These are phyloP conservation scores for Furcula furcula DNA, from an alignment of 2,888 invertebrate genomes.

Conservation along the genomic window DNA sequence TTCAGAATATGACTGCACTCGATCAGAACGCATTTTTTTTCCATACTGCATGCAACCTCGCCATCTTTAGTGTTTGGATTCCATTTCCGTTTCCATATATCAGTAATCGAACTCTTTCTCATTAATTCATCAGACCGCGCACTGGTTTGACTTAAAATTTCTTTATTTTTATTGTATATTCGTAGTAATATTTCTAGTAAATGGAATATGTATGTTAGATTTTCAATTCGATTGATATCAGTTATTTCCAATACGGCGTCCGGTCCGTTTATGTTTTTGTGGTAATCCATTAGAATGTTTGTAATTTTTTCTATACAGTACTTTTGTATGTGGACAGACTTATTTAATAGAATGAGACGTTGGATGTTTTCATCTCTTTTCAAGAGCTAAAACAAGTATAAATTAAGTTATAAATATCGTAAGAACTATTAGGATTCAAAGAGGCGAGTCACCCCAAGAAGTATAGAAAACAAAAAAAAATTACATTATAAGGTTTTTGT, in stretches of 20 bases:
- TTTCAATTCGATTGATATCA: slow-evolving; percentile 46
- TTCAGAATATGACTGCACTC: slow-evolving; percentile 55
- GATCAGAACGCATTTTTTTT: slow-evolving; percentile 41
- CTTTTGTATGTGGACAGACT: slow-evolving; percentile 55
- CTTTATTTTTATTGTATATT: slow-evolving; percentile 34
- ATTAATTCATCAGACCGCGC: slow-evolving; percentile 30
- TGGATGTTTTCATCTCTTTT: slow-evolving; percentile 53
- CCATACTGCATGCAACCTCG: slow-evolving; percentile 26
- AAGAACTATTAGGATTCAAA: neutral
- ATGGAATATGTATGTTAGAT: slow-evolving; percentile 55
- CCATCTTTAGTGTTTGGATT: slow-evolving; percentile 39
- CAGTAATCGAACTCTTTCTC: slow-evolving; percentile 52
- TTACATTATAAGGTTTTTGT: too few species aligned
- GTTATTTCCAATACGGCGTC: slow-evolving; percentile 42
- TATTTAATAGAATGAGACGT: slow-evolving; percentile 52
- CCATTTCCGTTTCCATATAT: slow-evolving; percentile 69
- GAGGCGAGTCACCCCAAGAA: too few species aligned
- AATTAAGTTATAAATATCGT: too few species aligned
- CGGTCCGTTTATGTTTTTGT: slow-evolving; percentile 28
- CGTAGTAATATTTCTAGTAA: slow-evolving; percentile 51
- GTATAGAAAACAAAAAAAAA: too few species aligned
- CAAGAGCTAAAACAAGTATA: slow-evolving; percentile 46
- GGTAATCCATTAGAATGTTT: slow-evolving; percentile 36
- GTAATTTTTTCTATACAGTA: slow-evolving; percentile 57
- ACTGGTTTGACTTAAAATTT: slow-evolving; percentile 22